Percentiles rank a stretch among this genome's conserved stretches.
Conservation (phyloP, 2,888 invertebrate species). For the Drosophila trichaetosa region DNA sequence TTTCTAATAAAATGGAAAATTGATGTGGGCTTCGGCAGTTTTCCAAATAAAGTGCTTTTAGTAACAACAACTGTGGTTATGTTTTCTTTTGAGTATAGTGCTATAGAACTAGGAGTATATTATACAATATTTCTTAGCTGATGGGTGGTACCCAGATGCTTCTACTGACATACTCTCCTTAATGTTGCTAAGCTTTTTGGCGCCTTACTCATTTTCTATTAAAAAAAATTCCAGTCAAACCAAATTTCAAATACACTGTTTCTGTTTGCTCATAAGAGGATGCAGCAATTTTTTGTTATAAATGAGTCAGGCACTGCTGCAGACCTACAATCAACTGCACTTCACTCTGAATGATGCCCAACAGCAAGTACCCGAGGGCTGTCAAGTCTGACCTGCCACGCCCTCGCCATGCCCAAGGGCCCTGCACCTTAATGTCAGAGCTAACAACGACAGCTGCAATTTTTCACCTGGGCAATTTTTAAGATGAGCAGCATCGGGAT, state of each 20-base stretch:
- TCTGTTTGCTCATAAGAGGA: neutral
- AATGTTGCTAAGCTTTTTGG: neutral
- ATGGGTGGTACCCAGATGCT: neutral
- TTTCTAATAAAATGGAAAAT: constrained; percentile 17
- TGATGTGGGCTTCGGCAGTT: constrained; percentile 1
- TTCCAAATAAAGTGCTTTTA: neutral
- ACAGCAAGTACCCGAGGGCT: constrained; percentile 17
- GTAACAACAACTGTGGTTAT: neutral
- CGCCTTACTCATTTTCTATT: neutral
- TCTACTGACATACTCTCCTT: neutral
- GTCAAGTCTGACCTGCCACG: constrained; percentile 47
- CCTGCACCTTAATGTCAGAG: constrained; percentile 32
- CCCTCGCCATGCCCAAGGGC: constrained; percentile 31
- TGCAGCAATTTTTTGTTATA: constrained; percentile 1
- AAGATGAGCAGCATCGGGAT: constrained; percentile 73
- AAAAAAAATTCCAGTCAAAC: neutral
- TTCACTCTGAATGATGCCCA: constrained; percentile 48
- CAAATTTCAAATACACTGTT: neutral
- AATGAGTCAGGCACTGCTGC: constrained; percentile 29
- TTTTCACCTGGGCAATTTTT: constrained; percentile 84
- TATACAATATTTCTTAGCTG: neutral
- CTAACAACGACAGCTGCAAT: constrained; percentile 82
- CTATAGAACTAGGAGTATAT: neutral
- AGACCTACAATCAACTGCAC: constrained; percentile 70
- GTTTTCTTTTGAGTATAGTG: neutral